phyloP scores from a whole-genome alignment of 2,888 invertebrate genomes.

The Mythimna vitellina region DNA sequence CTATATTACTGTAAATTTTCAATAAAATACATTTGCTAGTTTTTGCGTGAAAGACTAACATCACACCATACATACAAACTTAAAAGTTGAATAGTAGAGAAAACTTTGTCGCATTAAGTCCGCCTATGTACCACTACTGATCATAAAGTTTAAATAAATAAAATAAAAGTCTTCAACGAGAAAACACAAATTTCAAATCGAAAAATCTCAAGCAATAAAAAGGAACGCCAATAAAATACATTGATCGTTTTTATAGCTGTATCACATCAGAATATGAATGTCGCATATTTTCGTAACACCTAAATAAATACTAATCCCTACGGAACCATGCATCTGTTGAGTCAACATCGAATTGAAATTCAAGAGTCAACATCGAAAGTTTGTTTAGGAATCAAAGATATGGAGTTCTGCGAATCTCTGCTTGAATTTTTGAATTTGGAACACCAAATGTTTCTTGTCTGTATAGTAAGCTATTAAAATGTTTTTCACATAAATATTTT shows the following conservation, averaged over 20 bases:
- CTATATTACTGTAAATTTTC: no score
- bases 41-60: no score
- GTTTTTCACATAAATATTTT: not conserved
- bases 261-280: slow-evolving; percentile 47
- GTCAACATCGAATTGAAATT: slow-evolving; percentile 55
- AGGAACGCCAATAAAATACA: slow-evolving; percentile 44
- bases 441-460: slow-evolving; percentile 32
- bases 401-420: slow-evolving; percentile 58
- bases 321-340: slow-evolving; percentile 33
- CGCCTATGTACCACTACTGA: no score
- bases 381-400: slow-evolving; percentile 56
- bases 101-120: no score
- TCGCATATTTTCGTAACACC: slow-evolving; percentile 58
- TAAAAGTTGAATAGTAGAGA: no score
- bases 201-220: slow-evolving; percentile 35
- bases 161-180: not conserved
- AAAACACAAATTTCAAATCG: slow-evolving; percentile 2
- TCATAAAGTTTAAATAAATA: not conserved
- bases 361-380: slow-evolving; percentile 59
- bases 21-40: no score
- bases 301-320: slow-evolving; percentile 59
- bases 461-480: not conserved
- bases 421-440: slow-evolving; percentile 33
- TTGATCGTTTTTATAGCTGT: slow-evolving; percentile 46
- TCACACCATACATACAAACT: no score